These are phyloP conservation scores for Tachyglossus aculeatus DNA, from an alignment of 2,797 vertebrate species.

Conservation along the genomic window DNA sequence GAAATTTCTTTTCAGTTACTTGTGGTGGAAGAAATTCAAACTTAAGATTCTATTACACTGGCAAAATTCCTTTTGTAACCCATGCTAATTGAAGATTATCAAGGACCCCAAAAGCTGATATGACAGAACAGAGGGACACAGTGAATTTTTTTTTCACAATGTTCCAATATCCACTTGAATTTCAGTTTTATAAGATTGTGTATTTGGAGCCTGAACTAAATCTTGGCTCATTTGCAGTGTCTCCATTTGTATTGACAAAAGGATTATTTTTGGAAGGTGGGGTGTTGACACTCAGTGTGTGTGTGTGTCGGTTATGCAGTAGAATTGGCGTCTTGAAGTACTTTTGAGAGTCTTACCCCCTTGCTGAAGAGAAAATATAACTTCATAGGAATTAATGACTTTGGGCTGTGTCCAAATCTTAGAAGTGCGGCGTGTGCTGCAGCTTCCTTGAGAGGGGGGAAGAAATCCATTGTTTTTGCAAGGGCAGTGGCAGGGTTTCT, in stretches of 20 bases:
- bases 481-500: slow-evolving; percentile 10
- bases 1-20: slow-evolving; percentile 56
- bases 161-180: slow-evolving; percentile 33
- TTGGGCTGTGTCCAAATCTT: slow-evolving; percentile 13
- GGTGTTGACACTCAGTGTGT: background rate
- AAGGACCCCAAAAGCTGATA: slow-evolving; percentile 16
- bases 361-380: background rate
- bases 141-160: slow-evolving; percentile 10
- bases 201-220: slow-evolving; percentile 2
- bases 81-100: background rate
- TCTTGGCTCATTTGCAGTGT: background rate
- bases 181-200: slow-evolving; percentile 27
- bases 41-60: slow-evolving; percentile 23
- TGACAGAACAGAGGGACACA: slow-evolving; percentile 17
- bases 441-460: background rate
- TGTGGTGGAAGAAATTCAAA: slow-evolving; percentile 32
- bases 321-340: slow-evolving; percentile 20
- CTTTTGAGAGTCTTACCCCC: slow-evolving; percentile 9
- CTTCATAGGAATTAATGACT: slow-evolving; percentile 20
- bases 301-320: background rate
- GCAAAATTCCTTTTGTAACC: slow-evolving; percentile 15
- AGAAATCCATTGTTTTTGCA: background rate
- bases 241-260: background rate
- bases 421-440: background rate
- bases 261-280: slow-evolving; percentile 11